Percentiles rank a stretch among this genome's conserved stretches.
Conservation (phyloP, 2,113 vertebrate genomes). For the Gallinago jamesoni region DNA sequence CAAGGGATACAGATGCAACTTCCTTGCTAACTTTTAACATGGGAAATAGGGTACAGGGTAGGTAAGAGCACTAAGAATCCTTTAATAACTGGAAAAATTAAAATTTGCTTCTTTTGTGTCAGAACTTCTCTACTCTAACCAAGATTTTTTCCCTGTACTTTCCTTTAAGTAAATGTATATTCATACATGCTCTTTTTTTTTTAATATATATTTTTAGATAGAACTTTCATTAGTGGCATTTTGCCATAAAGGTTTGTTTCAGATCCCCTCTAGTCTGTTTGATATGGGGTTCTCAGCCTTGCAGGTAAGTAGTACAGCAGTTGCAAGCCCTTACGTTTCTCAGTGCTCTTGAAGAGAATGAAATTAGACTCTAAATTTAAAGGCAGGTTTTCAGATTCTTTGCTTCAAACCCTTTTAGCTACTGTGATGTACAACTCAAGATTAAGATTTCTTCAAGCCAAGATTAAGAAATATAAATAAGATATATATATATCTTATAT, state of each 20-base stretch:
- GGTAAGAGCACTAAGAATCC: background rate
- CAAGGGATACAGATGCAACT: background rate
- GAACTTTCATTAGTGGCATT: background rate
- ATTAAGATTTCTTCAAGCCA: background rate
- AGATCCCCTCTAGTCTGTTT: background rate
- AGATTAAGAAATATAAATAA: background rate
- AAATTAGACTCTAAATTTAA: background rate
- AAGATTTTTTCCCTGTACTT: background rate
- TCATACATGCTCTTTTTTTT: accelerated
- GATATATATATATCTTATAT: background rate
- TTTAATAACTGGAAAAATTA: background rate
- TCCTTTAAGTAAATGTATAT: background rate
- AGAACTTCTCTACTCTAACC: background rate
- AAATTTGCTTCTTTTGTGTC: background rate
- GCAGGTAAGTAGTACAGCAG: background rate
- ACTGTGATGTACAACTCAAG: background rate
- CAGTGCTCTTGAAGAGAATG: background rate
- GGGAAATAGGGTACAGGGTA: background rate
- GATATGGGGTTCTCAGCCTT: background rate
- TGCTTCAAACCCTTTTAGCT: background rate
- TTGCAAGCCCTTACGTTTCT: background rate
- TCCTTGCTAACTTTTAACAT: background rate
- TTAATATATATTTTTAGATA: background rate
- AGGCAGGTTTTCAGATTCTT: background rate
- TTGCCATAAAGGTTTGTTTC: background rate